A percentile compares a stretch with the other conserved stretches of the same genome.
Evolutionary conservation across 2,113 vertebrate genomes (phyloP).

Genomic region (Nestor notabilis): DNA sequence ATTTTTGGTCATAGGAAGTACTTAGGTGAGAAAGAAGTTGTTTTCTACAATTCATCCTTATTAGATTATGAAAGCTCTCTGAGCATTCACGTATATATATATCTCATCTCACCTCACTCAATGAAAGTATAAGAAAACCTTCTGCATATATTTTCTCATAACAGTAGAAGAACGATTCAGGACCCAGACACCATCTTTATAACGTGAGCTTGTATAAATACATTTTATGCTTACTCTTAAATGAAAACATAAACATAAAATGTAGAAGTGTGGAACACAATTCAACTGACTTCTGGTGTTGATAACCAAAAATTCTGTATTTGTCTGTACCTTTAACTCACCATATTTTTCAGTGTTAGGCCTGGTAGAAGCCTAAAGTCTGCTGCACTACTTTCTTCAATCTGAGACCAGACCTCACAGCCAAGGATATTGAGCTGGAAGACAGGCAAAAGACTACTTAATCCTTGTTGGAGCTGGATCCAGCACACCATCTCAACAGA

Average conservation of each 20-base stretch:
- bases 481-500: not conserved
- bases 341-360: not conserved
- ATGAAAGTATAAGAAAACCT: not conserved
- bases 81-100: not conserved
- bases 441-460: not conserved
- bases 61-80: not conserved
- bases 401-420: not conserved
- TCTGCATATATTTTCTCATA: not conserved
- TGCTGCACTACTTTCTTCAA: not conserved
- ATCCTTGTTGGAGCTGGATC: not conserved
- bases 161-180: not conserved
- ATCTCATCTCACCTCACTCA: not conserved
- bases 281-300: not conserved
- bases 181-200: not conserved
- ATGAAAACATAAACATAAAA: not conserved
- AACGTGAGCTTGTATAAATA: not conserved
- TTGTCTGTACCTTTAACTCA: not conserved
- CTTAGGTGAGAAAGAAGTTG: not conserved
- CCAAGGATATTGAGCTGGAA: not conserved
- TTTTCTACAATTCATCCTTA: not conserved
- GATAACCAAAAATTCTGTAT: not conserved
- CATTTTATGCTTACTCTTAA: not conserved
- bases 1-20: not conserved
- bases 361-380: not conserved
- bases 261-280: not conserved